These are phyloP conservation scores for Hipposideros armiger DNA, from an alignment of 2,113 vertebrate genomes.

Conservation along the genomic window DNA sequence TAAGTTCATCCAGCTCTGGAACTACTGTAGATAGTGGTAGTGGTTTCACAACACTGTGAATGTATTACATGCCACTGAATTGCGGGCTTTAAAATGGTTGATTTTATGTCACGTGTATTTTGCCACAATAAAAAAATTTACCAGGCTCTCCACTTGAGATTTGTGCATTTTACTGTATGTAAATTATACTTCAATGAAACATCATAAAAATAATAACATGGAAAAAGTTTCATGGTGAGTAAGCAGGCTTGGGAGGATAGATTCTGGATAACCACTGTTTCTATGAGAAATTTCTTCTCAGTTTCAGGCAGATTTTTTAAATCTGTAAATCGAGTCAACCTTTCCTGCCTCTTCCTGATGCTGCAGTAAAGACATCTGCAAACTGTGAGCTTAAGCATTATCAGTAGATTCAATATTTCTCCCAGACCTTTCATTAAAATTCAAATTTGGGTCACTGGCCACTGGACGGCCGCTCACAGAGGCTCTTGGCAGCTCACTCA, in stretches of 20 bases:
- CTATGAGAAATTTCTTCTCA: neutral
- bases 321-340: neutral
- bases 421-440: neutral
- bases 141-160: neutral
- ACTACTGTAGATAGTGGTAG: neutral
- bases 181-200: slow-evolving; percentile 30
- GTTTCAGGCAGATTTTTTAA: neutral
- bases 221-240: neutral
- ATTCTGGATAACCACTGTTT: neutral
- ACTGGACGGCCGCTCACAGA: too few relatives aligned
- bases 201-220: neutral
- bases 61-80: neutral
- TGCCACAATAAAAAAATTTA: neutral
- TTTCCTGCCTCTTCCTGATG: neutral
- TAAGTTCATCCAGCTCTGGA: neutral
- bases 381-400: neutral
- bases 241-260: neutral
- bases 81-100: neutral
- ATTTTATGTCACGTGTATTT: neutral
- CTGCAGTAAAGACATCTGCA: slow-evolving; percentile 7
- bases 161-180: neutral
- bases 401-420: neutral
- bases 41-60: neutral
- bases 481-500: too few relatives aligned
- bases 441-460: neutral